Evolutionary conservation across 1,140 invertebrate species (phyloP), one percentile per base, ranked within the genome.

Genomic region (Dufourea novaeangliae): DNA sequence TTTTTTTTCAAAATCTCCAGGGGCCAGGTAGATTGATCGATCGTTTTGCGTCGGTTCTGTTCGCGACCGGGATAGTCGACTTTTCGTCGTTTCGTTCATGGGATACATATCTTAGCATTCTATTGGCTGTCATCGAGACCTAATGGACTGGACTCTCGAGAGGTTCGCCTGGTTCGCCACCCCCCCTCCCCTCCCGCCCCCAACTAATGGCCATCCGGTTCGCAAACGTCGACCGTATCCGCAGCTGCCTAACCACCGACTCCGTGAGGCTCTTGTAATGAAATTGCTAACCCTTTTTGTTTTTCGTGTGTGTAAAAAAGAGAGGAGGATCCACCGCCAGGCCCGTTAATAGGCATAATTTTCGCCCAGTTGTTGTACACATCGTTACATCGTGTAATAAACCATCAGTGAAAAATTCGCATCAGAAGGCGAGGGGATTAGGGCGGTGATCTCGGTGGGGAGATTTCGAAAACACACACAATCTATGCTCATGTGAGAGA

Each of bases 51-150:
- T 2, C 5, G 14, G 39, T 20, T n/a, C 20, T 20, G 44, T 46
- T 46, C 27, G 17, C 20, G 29, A 41, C 29, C 12, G 27, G 29
- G 27, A 14, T 27, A 29, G 27, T 20, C 56, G n/a, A 37, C 56
- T 50, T 44, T 39, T 52, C 25, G 25, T 59, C 44, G 34, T 77
- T 77, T 77, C 27, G 44, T 63, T 52, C 32, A 11, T n/a, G 34
- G 25, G 27, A 44, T 29, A 39, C 34, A 39, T 34, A 27, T 62
- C 22, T 22, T 12, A 34, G 64, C 50, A 39, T 64, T 62, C 50
- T 57, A 70, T 83, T 77, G 73, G n/a, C 69, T 34, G 56, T 78
- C 78, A 67, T 84, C 83, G 78, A 62, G 54, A 46, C 39, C 50
- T 84, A 84, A 85, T 80, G 78, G 59, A 46, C 41, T 25, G 44